Base-by-base conservation (phyloP, 64 coral and sea anemone genomes). In the Hydrozoanthus tunicans region DNA sequence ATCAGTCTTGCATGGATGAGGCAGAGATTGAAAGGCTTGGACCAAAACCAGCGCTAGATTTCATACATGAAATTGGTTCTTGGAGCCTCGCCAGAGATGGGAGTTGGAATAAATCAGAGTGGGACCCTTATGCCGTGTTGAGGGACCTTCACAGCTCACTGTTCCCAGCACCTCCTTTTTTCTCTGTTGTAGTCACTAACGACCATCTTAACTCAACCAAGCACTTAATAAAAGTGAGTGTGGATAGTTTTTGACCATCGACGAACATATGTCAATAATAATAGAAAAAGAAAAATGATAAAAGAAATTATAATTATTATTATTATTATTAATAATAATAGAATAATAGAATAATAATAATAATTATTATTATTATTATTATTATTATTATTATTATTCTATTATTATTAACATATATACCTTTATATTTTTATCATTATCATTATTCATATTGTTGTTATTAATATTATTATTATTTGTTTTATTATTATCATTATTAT, bases 131-230 rank as follows among this genome's bases (percentile, higher is more conserved):
- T 83, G 51, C 20, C 73, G 88, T 93, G 59, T 73, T 98, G 52
- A 91, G 85, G 81, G 57, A 93, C 27, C 64, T 98, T 25, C 96
- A 98, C 68, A 95, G 86, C 20, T 77, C 88, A 72, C 95, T 95
- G 53, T 98, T 95, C 74, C 96, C 96, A 57, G 96, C 96, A 51
- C 81, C 93, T 7, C 89, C 96, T 24, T 99, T 99, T 57, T 99
- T 99, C 59, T 94, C 97, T 58, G 92, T 99, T 68, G 97, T 96
- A 89, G 94, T 99, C 9, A 99, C 97, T 11, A 99, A 99, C 85
- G 97, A 99, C 85, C 97, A 99, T 90, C 91, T 99, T 6, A 99
- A 99, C 52, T 99, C 97, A 3, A 96, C 97, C 13, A 99, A 92
- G 70, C 97, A 99, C n/a, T 81, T 99, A 26, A 99, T 99, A 17